Conservation (phyloP, 2,797 vertebrate species). For the Nothura maculosa region DNA sequence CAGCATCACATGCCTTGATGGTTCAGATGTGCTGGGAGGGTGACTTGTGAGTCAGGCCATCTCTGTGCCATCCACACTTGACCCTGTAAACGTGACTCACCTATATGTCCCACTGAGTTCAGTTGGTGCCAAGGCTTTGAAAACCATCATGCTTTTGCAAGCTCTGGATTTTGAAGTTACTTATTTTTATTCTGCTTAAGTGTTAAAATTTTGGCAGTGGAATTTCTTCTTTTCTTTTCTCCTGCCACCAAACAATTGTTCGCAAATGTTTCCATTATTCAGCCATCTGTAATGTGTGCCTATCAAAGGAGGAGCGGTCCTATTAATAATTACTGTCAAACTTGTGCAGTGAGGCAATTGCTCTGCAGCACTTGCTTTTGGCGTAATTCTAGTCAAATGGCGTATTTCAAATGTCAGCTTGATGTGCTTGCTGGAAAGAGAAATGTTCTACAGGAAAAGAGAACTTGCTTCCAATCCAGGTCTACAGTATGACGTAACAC, state of each 20-base stretch:
- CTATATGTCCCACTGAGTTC: not conserved
- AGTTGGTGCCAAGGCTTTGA: not conserved
- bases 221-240: not conserved
- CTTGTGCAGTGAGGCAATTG: conserved; percentile 46
- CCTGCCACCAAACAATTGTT: conserved; percentile 41
- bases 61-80: not conserved
- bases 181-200: conserved; percentile 44
- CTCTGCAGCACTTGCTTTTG: conserved; percentile 24
- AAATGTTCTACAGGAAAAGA: conserved; percentile 33
- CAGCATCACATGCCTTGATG: not conserved
- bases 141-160: not conserved
- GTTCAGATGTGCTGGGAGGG: not conserved
- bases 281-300: conserved; percentile 55
- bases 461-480: conserved; percentile 7
- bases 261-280: conserved; percentile 68
- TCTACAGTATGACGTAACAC: not conserved
- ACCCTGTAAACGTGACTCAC: not conserved
- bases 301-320: conserved; percentile 52
- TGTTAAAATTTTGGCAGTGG: conserved; percentile 15
- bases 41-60: not conserved
- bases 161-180: not conserved
- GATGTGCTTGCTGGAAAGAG: conserved; percentile 30
- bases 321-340: conserved; percentile 63
- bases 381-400: conserved; percentile 57
- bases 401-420: conserved; percentile 43